A percentile compares a stretch with the other conserved stretches of the same genome.
Conservation (phyloP, 30 jellyfish, hydroid and myxozoan genomes). For the Clytia hemisphaerica region DNA sequence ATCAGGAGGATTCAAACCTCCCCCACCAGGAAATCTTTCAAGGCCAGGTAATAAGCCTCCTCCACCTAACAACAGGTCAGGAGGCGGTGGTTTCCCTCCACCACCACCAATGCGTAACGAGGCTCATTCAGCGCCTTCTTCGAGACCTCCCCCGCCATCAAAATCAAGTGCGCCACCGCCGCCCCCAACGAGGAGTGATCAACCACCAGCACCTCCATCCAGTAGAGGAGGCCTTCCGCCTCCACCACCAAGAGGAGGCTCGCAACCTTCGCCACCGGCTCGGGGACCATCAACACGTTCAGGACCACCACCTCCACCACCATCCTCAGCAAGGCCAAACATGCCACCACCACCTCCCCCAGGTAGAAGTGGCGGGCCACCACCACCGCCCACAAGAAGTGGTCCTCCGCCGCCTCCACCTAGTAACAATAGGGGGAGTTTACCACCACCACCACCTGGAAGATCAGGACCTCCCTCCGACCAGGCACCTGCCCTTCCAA, state of each 20-base stretch:
- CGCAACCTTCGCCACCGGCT: constrained; percentile 36
- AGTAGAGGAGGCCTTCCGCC: neutral
- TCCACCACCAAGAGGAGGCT: neutral
- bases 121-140: neutral
- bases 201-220: constrained; percentile 3
- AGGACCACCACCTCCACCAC: constrained; percentile 50
- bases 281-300: neutral
- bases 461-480: neutral
- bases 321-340: constrained; percentile 35
- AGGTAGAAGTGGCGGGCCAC: constrained; percentile 25
- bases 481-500: no score
- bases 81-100: neutral
- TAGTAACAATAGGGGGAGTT: neutral
- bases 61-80: no score
- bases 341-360: constrained; percentile 71
- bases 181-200: constrained; percentile 14
- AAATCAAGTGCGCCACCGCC: constrained; percentile 9
- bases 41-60: no score
- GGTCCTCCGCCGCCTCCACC: constrained; percentile 40
- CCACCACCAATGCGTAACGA: neutral
- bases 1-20: no score
- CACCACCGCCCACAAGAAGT: neutral
- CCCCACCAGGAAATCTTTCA: no score
- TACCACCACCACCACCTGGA: neutral
- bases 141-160: constrained; percentile 4